Evolutionary conservation across 2,113 vertebrate species (phyloP), one percentile per base, ranked within the genome.

Genomic region (Takifugu bimaculatus): DNA sequence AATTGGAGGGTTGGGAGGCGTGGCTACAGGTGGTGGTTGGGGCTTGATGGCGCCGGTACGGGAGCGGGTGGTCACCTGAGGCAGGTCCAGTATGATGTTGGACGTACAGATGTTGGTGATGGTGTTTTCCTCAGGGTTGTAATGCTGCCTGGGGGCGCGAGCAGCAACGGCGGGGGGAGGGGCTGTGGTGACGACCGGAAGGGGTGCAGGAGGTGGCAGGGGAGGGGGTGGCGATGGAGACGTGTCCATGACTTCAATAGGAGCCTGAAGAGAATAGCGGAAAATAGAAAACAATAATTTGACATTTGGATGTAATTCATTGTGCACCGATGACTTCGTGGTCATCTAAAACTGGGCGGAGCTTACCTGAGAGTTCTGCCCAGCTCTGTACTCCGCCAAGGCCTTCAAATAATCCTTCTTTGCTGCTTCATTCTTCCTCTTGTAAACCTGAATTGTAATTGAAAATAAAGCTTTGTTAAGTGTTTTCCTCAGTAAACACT

Each of bases 361-460:
- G 50, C 65, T 78, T 82, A 95, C 94, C 93, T 95, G 92, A 54
- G 92, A 89, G 2, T 85, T 82, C 20, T 92, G 91, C 57, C 88
- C 86, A 61, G 87, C 90, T 75, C 88, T 88, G 83, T 96, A 96
- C 52, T 93, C 92, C 4, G 92, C 89, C 67, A 96, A 73, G 0
- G 93, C 93, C 82, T 94, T 94, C 54, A 96, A 73, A 76, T 96
- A 96, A 32, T 95, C 94, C 75, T 91, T 94, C 79, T 94, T 95
- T 1, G 94, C 93, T 1, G 91, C 91, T 78, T 95, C 94, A 0
- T 93, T 93, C 81, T 95, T 95, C 79, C 93, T 90, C 74, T 94
- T 95, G 84, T 95, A 95, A 12, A 95, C 93, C 94, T 95, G 74
- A 13, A 39, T 9, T 39, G 35, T 39, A 10, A 29, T 20, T 20